Evolutionary conservation across 2,113 vertebrate genomes (phyloP), one percentile per base, ranked within the genome.

Genomic region (Ornithorhynchus anatinus): DNA sequence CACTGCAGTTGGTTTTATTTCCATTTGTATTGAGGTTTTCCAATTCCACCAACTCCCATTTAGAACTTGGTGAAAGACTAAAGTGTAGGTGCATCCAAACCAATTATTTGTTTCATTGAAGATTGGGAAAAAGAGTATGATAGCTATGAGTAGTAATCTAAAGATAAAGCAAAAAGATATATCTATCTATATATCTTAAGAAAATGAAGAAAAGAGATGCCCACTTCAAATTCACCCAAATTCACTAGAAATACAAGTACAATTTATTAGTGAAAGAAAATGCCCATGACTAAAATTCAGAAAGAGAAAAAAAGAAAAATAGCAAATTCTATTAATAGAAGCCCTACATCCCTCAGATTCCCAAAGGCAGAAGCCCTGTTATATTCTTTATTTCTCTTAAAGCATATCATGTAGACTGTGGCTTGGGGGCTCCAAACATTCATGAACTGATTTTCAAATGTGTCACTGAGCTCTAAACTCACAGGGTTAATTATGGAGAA

Each of bases 401-500:
- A n/a, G 13, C 35, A 27, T 47, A 16, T 56, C 29, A 22, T 36
- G 13, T 62, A 42, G 48, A 62, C 16, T 57, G 19, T 10, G 23
- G 15, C 31, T 72, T 22, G 36, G 10, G 68, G 43, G 10, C 5
- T 61, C 3, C 10, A 25, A 45, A 43, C 1, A 5, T 44, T 22
- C 23, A 9, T 33, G 35, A 43, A 65, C 4, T 39, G 19, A 69
- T 62, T 23, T 56, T 71, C 45, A 65, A 58, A 47, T 65, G 44
- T 44, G 19, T n/a, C 22, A 56, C 33, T 61, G 44, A 71, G 22
- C 20, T 62, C 29, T 52, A 5, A 65, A 17, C 3, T 59, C 59
- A 4, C 8, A 59, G 25, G 36, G 22, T 75, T 73, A 78, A 79
- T 71, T 73, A 73, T 42, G n/a, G 7, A 56, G 7, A 35, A 75